Base-by-base conservation (phyloP, 2,113 vertebrate genomes). In the Antennarius striatus region DNA sequence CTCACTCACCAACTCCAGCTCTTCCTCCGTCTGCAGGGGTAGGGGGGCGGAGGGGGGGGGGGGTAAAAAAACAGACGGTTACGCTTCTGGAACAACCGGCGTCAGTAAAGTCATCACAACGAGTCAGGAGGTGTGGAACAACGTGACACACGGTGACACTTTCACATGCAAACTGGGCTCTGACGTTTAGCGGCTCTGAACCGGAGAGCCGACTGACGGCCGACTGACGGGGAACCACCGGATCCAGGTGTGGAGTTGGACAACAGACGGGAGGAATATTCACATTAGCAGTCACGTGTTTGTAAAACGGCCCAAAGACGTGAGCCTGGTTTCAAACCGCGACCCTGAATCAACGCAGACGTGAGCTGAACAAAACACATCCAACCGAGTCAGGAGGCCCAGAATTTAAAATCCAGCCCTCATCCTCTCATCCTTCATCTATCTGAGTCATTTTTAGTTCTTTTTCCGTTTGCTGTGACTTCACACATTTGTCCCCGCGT, bases 1-100 rank as follows among this genome's bases (percentile, higher is more conserved):
- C 91, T 91, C 92, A 96, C 94, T 99, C 93, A 98, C 97, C 97
- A 98, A 92, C 87, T 97, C 95, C 94, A 98, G 90, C 87, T 98
- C 96, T 81, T 98, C 96, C 88, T 98, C 96, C 48, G 96, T 96
- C 96, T 98, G 95, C 77, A 62, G 64, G 67, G 80, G 78, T 76
- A 63, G 77, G 62, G 76, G 74, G 72, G 63, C 11, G 14, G 49
- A 16, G 29, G 75, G 73, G 68, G 68, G 47, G n/a, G n/a, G 29
- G 42, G 79, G 13, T 32, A 7, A 69, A 76, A 76, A 61, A 87
- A 29, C 83, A 66, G 71, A 57, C 49, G 11, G 77, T 87, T 87
- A 89, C 17, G 16, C 63, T 71, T 68, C 73, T 67, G 50, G 49
- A 55, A 53, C 43, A 54, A 63, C 70, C 77, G 43, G 48, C 59